Evolutionary conservation across 2,113 vertebrate genomes (phyloP), one percentile per base, ranked within the genome.

Genomic region (Mormyrus iriodes): DNA sequence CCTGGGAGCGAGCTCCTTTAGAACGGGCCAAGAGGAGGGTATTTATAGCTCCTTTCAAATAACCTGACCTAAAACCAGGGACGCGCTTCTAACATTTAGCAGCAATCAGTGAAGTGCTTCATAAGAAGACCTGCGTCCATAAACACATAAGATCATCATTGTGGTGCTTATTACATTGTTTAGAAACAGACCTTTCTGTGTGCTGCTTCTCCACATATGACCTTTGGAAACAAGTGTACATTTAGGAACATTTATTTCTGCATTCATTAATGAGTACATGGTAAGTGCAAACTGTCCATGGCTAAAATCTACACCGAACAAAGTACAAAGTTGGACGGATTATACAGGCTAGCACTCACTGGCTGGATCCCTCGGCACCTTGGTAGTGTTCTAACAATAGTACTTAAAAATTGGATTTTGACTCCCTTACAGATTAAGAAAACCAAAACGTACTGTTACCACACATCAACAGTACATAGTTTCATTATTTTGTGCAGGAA

Each of bases 181-280:
- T 46, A 44, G 19, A 42, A 3, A 61, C n/a, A 58, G 15, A 58
- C 6, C 21, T 65, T 55, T 53, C 15, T 19, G 49, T 58, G 1
- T 55, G 49, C 52, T 86, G 52, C 21, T 44, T 88, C 27, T 10
- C 86, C 42, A 35, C 4, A 35, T 82, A 17, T 15, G 49, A 49
- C 35, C n/a, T 27, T 48, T 51, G 69, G 35, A 83, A 53, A 88
- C 51, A 35, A 51, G 93, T 93, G 90, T 97, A 97, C 96, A 97
- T 96, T 97, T 97, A 97, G 95, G 97, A 96, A 98, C 97, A 98
- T 99, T 99, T 99, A 99, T 99, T 99, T 97, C 96, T 95, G 97
- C 97, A 96, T 97, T 97, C 97, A 95, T 97, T 97, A 97, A 97
- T 98, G 98, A 98, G 98, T 99, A 99, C 97, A 96, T 51, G 39